These are phyloP conservation scores for Gadus macrocephalus DNA, from an alignment of 2,113 vertebrate genomes.

Conservation along the genomic window DNA sequence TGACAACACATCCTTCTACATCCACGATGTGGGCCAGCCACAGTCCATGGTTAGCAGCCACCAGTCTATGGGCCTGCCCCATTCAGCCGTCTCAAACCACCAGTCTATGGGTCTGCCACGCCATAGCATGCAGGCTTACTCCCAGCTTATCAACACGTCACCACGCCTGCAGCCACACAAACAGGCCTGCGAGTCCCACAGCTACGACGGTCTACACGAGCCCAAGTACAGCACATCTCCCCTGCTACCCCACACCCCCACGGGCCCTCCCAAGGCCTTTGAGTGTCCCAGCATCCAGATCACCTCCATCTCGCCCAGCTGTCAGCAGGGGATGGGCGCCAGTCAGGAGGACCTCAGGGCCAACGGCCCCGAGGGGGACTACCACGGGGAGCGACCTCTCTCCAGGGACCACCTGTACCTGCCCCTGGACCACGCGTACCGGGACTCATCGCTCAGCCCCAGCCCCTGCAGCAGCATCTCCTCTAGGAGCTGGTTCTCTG, in stretches of 20 bases:
- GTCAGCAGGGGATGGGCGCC: conserved; percentile 91
- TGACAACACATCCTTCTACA: conserved; percentile 93
- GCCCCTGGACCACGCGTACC: conserved; percentile 91
- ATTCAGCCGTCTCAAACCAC: conserved; percentile 78
- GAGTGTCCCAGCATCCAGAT: conserved; percentile 99
- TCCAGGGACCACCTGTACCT: conserved; percentile 96
- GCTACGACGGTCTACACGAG: conserved; percentile 75
- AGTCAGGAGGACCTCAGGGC: conserved; percentile 79
- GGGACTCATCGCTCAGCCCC: conserved; percentile 92
- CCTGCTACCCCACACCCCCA: conserved; percentile 55
- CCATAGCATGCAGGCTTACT: conserved; percentile 85
- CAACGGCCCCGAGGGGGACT: conserved; percentile 87
- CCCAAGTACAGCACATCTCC: conserved; percentile 79
- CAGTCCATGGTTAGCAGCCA: conserved; percentile 79
- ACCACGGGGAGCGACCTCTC: conserved; percentile 78
- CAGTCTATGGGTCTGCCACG: conserved; percentile 84
- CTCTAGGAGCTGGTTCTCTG: conserved; percentile 96
- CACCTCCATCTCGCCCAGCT: conserved; percentile 96
- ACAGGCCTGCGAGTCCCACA: conserved; percentile 77
- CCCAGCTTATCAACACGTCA: conserved; percentile 79
- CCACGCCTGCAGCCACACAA: conserved; percentile 81
- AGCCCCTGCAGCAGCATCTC: conserved; percentile 97
- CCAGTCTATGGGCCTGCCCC: conserved; percentile 86
- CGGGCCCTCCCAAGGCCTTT: conserved; percentile 87
- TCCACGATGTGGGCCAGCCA: conserved; percentile 90